Evolutionary conservation across 1,140 invertebrate genomes (phyloP).

Genomic region (Diploscapter pachys): DNA sequence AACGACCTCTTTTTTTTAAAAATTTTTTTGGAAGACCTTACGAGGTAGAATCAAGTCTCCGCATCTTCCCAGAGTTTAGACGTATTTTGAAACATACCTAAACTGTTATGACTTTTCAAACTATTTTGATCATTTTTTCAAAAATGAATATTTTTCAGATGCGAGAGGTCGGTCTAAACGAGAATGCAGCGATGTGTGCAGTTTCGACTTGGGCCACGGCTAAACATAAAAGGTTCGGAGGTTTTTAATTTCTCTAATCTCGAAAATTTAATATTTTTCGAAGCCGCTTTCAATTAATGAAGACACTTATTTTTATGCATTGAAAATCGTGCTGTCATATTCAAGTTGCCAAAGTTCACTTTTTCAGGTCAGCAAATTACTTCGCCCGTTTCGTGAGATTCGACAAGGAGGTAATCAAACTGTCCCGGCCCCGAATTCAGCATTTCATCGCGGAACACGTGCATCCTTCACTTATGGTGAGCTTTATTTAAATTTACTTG

Average conservation of each 20-base stretch:
- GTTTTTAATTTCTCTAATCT: no score
- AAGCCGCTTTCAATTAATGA: neutral
- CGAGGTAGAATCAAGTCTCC: no score
- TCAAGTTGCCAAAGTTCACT: neutral
- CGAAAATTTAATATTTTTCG: neutral
- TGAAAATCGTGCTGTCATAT: no score
- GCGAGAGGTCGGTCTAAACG: no score
- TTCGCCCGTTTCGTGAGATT: conserved; percentile 25
- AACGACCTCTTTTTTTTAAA: no score
- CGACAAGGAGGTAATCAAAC: conserved; percentile 23
- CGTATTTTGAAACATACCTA: no score
- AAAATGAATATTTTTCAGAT: no score
- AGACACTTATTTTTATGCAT: neutral
- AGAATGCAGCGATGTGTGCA: no score
- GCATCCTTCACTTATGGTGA: conserved; percentile 50
- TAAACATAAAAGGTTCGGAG: neutral
- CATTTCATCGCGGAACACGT: conserved; percentile 58
- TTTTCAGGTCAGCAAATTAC: conserved; percentile 16
- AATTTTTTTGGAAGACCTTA: no score
- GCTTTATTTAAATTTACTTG: conserved; percentile 2
- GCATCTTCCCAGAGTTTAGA: no score
- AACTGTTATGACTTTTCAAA: no score
- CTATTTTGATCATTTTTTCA: no score
- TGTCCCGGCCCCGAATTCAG: conserved; percentile 41
- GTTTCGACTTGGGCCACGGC: conserved; percentile 24